Conservation (phyloP, 2,113 vertebrate species). For the Percopsis transmontana region DNA sequence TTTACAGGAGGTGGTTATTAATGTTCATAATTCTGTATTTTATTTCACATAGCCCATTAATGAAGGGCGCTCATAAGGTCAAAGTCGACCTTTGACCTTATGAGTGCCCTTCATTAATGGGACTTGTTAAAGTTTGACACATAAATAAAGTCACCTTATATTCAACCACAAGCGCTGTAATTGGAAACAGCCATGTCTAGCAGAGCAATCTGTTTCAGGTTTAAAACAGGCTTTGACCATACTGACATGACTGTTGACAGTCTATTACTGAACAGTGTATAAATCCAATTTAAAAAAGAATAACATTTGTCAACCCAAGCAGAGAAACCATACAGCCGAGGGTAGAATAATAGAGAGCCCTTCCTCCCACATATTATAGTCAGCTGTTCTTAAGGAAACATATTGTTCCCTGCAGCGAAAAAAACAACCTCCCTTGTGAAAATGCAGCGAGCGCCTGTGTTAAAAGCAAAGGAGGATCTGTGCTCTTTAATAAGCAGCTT, state of each 20-base stretch:
- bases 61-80: too few relatives aligned
- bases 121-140: too few relatives aligned
- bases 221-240: neutral
- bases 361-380: slow-evolving; percentile 17
- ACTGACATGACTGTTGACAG: neutral
- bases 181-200: too few relatives aligned
- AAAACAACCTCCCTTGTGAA: slow-evolving; percentile 14
- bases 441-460: slow-evolving; percentile 2
- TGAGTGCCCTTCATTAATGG: too few relatives aligned
- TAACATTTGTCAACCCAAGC: neutral
- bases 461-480: neutral
- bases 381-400: slow-evolving; percentile 33
- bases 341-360: slow-evolving; percentile 10
- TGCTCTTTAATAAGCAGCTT: slow-evolving; percentile 52
- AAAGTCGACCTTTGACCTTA: too few relatives aligned
- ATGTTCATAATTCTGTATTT: neutral
- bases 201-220: too few relatives aligned
- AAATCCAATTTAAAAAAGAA: neutral
- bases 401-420: neutral
- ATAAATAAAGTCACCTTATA: too few relatives aligned
- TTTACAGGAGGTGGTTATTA: slow-evolving; percentile 19
- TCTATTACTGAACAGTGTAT: neutral
- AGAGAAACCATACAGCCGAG: neutral
- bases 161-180: too few relatives aligned
- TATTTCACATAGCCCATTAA: too few relatives aligned